phyloP scores from a whole-genome alignment of 2,113 vertebrate species.

The Zosterops pallidus region DNA sequence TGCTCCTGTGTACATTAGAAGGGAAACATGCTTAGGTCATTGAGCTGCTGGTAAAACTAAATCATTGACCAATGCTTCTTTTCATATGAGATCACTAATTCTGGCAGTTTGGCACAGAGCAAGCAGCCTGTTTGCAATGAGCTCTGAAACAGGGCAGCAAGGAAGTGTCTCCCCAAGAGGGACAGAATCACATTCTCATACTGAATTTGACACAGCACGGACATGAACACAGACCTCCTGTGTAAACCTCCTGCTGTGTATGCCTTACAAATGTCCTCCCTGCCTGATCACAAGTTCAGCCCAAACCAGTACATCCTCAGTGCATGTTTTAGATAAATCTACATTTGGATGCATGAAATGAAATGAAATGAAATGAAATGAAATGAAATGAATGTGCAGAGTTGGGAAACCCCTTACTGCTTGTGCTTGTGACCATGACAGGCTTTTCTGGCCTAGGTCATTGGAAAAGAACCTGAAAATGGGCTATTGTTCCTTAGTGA shows the following conservation, averaged over 20 bases:
- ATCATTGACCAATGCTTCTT: background rate
- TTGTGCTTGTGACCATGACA: background rate
- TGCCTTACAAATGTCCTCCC: background rate
- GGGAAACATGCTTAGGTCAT: background rate
- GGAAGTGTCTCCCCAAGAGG: background rate
- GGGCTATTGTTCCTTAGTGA: background rate
- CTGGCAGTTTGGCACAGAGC: background rate
- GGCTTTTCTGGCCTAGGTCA: background rate
- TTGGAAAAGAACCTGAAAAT: background rate
- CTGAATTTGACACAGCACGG: background rate
- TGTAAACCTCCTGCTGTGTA: background rate
- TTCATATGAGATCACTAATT: conserved; percentile 2
- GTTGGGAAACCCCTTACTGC: background rate
- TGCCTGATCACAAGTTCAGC: background rate
- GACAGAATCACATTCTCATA: background rate
- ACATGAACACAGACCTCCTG: background rate
- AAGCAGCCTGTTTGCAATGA: background rate
- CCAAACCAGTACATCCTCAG: background rate
- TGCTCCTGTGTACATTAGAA: background rate
- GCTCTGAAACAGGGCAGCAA: background rate
- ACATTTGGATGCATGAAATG: background rate
- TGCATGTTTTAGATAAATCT: background rate
- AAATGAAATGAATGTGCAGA: background rate
- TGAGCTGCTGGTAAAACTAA: background rate
- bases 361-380: background rate